Evolutionary conservation across 1,140 invertebrate species (phyloP), one percentile per base, ranked within the genome.

Genomic region (Euschistus heros): DNA sequence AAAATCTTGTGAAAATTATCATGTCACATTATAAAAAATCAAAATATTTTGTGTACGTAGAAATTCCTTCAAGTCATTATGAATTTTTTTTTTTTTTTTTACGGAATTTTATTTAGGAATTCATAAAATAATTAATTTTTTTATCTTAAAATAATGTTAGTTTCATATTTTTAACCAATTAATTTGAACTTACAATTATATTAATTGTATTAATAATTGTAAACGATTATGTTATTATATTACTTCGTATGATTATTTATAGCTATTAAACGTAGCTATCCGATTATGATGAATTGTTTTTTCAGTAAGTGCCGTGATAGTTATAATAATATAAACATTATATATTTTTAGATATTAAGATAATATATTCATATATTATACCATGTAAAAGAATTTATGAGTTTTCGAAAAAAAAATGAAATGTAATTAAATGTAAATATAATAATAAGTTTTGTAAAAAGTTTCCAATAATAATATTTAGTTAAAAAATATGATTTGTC

Each of bases 351-450:
- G 33, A 37, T 6, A 37, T 37, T 37, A 37, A 37, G 33, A 37
- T 50, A 20, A 50, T 50, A 22, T 20, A 50, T 50, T 18, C 5
- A 50, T 50, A 50, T 50, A n/a, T 50, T n/a, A 4, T 50, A 50
- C 47, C 47, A 50, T 20, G 3, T 6, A 50, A 22, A 50, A 50
- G 22, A 50, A 6, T 20, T 50, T 22, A 50, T 50, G 6, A 50
- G 47, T 50, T 50, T 50, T 50, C n/a, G 22, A 50, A 20, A 20
- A n/a, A 44, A 6, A 20, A 22, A 20, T 18, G n/a, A 10, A 8
- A 6, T 50, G 47, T 50, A 50, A 50, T 50, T 50, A 20, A 50
- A 50, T 50, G 47, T 50, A 50, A 50, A 50, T 50, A 50, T 50
- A n/a, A 50, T 22, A 6, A 6, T 50, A 50, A 50, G 47, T 50